These are phyloP conservation scores for Parauchenoglanis ngamensis DNA, from an alignment of 2,797 vertebrate genomes.

Conservation along the genomic window DNA sequence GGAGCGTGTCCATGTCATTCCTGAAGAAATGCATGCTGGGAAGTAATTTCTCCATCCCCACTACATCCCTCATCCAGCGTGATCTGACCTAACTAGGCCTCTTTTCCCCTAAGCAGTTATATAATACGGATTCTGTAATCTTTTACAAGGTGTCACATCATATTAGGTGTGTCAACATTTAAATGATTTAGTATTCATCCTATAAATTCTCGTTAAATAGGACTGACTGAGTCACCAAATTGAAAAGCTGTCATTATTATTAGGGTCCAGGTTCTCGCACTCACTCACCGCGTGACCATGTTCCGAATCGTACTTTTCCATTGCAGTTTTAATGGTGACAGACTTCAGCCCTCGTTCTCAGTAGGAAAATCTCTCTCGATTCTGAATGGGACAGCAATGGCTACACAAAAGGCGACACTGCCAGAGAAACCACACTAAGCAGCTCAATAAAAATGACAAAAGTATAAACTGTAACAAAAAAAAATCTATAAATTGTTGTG, in stretches of 20 bases:
- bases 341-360: neutral
- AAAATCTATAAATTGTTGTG: conserved; percentile 5
- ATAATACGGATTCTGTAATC: neutral
- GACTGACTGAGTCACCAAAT: neutral
- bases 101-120: neutral
- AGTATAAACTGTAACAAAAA: neutral
- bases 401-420: neutral
- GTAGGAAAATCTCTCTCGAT: conserved; percentile 8
- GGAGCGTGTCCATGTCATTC: conserved; percentile 1
- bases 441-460: conserved; percentile 29
- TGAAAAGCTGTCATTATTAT: neutral
- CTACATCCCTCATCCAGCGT: no score
- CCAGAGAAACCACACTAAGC: conserved; percentile 17
- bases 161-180: neutral
- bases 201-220: neutral
- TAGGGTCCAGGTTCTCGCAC: neutral
- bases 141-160: neutral
- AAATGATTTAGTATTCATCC: neutral
- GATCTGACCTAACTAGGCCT: conserved; percentile 3
- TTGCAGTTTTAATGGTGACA: conserved; percentile 13
- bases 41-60: neutral
- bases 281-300: neutral
- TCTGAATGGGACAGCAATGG: neutral
- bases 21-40: neutral
- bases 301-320: neutral